Base-by-base conservation (phyloP, 2,113 vertebrate genomes). In the Zosterops lateralis region DNA sequence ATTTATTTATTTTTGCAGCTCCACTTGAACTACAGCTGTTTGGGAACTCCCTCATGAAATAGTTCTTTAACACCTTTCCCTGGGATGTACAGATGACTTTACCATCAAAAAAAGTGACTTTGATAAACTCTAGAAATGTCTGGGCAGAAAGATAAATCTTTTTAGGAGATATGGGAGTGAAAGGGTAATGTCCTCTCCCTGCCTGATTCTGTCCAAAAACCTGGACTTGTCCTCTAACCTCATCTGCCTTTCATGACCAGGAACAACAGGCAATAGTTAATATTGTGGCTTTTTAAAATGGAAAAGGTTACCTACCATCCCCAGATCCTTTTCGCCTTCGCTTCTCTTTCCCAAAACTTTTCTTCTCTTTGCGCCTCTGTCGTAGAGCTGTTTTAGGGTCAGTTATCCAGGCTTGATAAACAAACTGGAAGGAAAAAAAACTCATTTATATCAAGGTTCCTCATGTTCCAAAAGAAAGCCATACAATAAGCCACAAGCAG, bases 371-470 rank as follows among this genome's bases (percentile, higher is more conserved):
- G 79, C 94, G 97, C 25, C 98, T 97, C 53, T 99, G 98, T 89
- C 97, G 98, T 54, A 99, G 97, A 12, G 98, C 98, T 14, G 99
- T 98, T 98, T 99, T 99, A 45, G 99, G 99, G 95, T 99, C 98
- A 42, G 99, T 99, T 94, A 99, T 99, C 99, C 99, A 99, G 79
- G 99, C 98, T 65, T 99, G 99, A 96, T 99, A 99, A 62, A 99
- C 97, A 97, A 99, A 99, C 99, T 99, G 97, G 54, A 97, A 86
- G 81, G 93, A 93, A 74, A 93, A 95, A 84, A 4, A 3, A 11
- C 18, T 80, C 6, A 95, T 84, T 98, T 94, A 93, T 89, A 95
- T 92, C 84, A 87, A 91, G 42, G 16, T 48, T 70, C 85, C 90
- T 73, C 47, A 61, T 75, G 58, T 84, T 88, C 82, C 76, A 26